Evolutionary conservation across 2,797 vertebrate genomes (phyloP), one percentile per base, ranked within the genome.

Genomic region (Ptychobarbus kaznakovi): DNA sequence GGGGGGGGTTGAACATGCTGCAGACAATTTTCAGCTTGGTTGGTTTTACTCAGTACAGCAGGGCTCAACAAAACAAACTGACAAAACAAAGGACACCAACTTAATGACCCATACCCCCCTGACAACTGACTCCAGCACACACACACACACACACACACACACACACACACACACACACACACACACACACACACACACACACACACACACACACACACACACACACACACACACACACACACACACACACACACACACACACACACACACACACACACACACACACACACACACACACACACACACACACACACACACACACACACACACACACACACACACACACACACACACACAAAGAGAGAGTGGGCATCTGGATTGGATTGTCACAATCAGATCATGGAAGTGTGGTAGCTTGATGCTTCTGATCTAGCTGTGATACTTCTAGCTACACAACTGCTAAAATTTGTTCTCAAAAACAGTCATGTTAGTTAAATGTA

Each of bases 1-100:
- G 81, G 84, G 79, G 74, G 85, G 92, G 92, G 96, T 96, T 94
- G 69, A 81, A 83, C 70, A 93, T 96, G 96, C 96, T 96, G 97
- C 96, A 98, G 97, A 99, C 97, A 99, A 99, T 99, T 99, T 99
- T 99, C 97, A 98, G 98, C 97, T 96, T 97, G 97, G 96, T 95
- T 98, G 98, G 94, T 96, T 99, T 99, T 98, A 99, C 97, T 98
- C 84, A 91, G 89, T 96, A 94, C 93, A 97, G 93, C 95, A 96
- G 96, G 95, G 95, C 95, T 95, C 95, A 93, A 95, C 92, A 98
- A 99, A 99, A 98, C 97, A 98, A 97, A 99, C 97, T 98, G 98
- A 99, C 97, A 98, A 99, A 99, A 98, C 97, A 99, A 98, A 98
- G 97, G 97, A 99, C 97, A 97, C 96, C 97, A 97, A 99, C 98